Evolutionary conservation across 1,140 invertebrate genomes (phyloP).

Genomic region (Epicauta chinensis): DNA sequence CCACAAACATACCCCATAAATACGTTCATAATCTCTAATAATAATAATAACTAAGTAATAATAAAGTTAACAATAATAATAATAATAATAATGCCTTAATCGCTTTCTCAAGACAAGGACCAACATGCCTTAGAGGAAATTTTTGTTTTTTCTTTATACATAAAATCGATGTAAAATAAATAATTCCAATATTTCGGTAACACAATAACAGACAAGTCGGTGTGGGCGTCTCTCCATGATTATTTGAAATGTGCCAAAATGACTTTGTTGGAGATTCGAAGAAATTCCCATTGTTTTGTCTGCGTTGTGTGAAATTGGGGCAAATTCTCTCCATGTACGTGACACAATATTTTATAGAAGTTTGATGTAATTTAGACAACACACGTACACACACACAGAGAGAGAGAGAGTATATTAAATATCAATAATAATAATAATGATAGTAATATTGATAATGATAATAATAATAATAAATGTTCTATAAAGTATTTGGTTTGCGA

Average conservation of each 20-base stretch:
- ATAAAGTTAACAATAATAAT: not conserved
- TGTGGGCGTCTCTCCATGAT: too few relatives aligned
- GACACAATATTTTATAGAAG: too few relatives aligned
- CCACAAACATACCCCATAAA: constrained; percentile 1
- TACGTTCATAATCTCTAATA: not conserved
- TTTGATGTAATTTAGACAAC: not conserved
- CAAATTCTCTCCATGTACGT: too few relatives aligned
- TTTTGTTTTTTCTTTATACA: not conserved
- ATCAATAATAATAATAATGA: constrained; percentile 6
- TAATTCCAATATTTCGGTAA: not conserved
- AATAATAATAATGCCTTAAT: constrained; percentile 20
- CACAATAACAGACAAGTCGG: too few relatives aligned
- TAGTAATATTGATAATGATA: not conserved
- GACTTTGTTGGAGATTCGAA: too few relatives aligned
- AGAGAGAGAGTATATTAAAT: not conserved
- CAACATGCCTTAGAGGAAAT: constrained; percentile 30
- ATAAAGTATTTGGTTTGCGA: constrained; percentile 13
- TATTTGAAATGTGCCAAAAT: too few relatives aligned
- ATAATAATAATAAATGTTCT: constrained; percentile 2
- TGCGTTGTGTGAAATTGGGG: too few relatives aligned
- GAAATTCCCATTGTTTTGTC: too few relatives aligned
- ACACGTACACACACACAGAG: not conserved
- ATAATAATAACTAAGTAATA: constrained; percentile 1
- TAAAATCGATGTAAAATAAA: not conserved
- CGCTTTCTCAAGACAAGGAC: constrained; percentile 25